Evolutionary conservation across 2,113 vertebrate genomes (phyloP), one percentile per base, ranked within the genome.

Genomic region (Platysteira castanea): DNA sequence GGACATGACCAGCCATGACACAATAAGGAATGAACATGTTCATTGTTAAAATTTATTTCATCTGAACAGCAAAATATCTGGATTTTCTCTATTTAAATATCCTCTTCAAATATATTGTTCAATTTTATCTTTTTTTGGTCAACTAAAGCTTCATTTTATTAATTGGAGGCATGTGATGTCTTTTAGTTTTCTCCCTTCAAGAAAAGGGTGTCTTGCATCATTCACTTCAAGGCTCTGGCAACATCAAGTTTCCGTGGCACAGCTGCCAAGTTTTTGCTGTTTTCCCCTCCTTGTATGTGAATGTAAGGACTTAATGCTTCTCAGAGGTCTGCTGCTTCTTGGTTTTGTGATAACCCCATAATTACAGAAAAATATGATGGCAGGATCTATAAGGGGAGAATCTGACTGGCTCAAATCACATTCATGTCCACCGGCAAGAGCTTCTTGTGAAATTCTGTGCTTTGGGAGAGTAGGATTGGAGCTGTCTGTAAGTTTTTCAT

Each of bases 281-380:
- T 42, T 24, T 17, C 7, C 2, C 1, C 9, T 3, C 3, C 12
- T 28, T 31, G 10, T 20, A 30, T 0, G 0, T 13, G 14, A n/a
- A 26, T 35, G 8, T 30, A 70, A 95, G 6, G 16, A 76, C 15
- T 81, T 53, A n/a, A n/a, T 35, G 13, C 17, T 74, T 59, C 39
- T 61, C 54, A 65, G 1, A 44, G 33, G 54, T 41, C 22, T 44
- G 37, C 5, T 70, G 13, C 6, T 19, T 7, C 15, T 85, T 52
- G 54, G 6, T 39, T 89, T 56, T 64, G 5, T 44, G 27, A 53
- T 31, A 50, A 75, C 2, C 2, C 4, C 35, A 59, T 7, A 78
- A 13, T 19, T 52, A 65, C 71, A 76, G 21, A 31, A 76, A 71
- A n/a, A 47, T 26, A 39, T 0, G 1, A 6, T 71, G 15, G 14